Evolutionary conservation across 2,797 vertebrate species (phyloP).

Genomic region (Netta rufina): DNA sequence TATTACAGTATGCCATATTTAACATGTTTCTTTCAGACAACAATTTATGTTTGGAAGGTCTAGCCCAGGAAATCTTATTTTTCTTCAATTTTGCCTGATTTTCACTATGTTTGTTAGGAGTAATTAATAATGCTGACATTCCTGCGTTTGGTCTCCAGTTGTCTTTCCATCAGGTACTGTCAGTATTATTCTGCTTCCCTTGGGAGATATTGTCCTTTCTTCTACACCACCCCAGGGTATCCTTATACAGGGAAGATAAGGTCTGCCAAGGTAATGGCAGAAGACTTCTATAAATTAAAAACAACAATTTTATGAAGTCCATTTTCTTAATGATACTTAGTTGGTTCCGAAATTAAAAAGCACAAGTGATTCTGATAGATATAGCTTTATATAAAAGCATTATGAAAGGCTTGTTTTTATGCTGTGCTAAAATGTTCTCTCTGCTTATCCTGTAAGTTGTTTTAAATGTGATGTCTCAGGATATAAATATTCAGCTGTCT

Average conservation of each 20-base stretch:
- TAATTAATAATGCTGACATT: not conserved
- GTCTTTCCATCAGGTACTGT: not conserved
- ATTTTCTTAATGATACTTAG: not conserved
- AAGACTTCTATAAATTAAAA: not conserved
- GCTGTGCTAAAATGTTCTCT: not conserved
- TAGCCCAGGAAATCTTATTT: constrained; percentile 5
- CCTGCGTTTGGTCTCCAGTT: not conserved
- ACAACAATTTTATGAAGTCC: not conserved
- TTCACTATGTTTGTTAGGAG: not conserved
- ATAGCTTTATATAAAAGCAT: accelerated
- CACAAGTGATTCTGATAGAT: not conserved
- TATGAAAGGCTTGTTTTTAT: not conserved
- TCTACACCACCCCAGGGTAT: not conserved
- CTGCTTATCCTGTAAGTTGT: not conserved
- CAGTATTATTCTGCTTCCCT: not conserved
- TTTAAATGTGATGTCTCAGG: not conserved
- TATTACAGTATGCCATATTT: not conserved
- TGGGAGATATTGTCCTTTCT: not conserved
- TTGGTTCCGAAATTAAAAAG: not conserved
- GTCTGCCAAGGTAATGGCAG: not conserved
- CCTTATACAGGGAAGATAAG: not conserved
- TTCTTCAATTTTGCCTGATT: not conserved
- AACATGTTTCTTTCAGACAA: constrained; percentile 4
- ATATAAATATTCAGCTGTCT: not conserved
- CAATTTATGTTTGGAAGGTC: constrained; percentile 37